Percentiles rank a stretch among this genome's conserved stretches.
Conservation (phyloP, 1,140 invertebrate genomes). For the Tachypleus tridentatus region DNA sequence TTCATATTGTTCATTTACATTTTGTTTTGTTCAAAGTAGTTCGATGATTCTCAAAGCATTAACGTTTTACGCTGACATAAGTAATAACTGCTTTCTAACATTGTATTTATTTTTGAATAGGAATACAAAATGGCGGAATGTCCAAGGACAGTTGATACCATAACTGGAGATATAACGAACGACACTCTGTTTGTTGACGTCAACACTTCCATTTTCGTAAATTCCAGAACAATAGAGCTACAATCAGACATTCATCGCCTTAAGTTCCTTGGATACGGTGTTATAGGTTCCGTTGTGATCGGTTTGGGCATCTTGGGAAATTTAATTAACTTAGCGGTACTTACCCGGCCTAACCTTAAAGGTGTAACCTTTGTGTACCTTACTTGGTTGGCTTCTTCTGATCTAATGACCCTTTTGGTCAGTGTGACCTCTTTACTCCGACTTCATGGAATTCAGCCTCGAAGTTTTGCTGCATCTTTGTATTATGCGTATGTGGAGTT, state of each 20-base stretch:
- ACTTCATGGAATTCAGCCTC: constrained; percentile 49
- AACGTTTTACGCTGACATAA: too few relatives aligned
- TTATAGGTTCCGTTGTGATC: constrained; percentile 54
- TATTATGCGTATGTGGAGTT: constrained; percentile 60
- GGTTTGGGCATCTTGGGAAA: constrained; percentile 57
- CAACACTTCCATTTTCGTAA: too few relatives aligned
- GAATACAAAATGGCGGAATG: too few relatives aligned
- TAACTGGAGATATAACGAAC: too few relatives aligned
- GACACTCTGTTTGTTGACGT: too few relatives aligned
- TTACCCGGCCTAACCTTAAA: constrained; percentile 56
- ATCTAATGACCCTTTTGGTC: constrained; percentile 50
- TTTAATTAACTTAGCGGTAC: constrained; percentile 54
- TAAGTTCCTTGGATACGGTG: constrained; percentile 51
- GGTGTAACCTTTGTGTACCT: constrained; percentile 62
- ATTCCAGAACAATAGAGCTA: too few relatives aligned
- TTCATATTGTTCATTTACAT: too few relatives aligned
- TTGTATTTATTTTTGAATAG: too few relatives aligned
- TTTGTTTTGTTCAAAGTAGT: too few relatives aligned
- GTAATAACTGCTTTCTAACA: too few relatives aligned
- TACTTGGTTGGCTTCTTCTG: constrained; percentile 54
- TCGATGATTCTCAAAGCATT: too few relatives aligned
- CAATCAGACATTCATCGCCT: neutral
- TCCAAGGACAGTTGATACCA: too few relatives aligned
- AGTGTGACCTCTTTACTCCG: constrained; percentile 52
- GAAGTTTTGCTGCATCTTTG: constrained; percentile 48